These are phyloP conservation scores for Apomyelois bistriatella DNA, from an alignment of 2,888 invertebrate species.

Conservation along the genomic window DNA sequence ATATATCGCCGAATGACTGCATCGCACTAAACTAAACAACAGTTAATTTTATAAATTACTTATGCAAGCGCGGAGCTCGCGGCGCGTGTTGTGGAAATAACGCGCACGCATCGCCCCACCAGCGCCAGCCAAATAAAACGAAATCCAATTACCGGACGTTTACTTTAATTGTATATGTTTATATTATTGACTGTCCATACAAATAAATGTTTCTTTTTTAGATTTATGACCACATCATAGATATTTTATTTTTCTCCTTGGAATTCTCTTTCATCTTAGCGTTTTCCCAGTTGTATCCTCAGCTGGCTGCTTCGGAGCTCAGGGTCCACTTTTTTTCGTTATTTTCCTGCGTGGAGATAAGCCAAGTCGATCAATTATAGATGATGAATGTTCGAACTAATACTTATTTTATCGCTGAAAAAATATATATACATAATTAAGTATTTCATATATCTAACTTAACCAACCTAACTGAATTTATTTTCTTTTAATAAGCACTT, in stretches of 20 bases:
- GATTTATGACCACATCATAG: not conserved
- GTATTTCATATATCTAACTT: no score
- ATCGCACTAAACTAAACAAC: conserved; percentile 13
- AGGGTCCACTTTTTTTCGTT: no score
- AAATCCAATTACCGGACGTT: conserved; percentile 39
- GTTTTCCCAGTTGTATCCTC: no score
- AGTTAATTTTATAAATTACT: conserved; percentile 35
- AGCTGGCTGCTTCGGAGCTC: no score
- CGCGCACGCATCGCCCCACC: conserved; percentile 20
- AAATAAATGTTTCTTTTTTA: conserved; percentile 10
- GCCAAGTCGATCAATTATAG: no score
- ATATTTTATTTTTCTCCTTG: not conserved
- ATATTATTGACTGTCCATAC: conserved; percentile 18
- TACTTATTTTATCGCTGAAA: no score
- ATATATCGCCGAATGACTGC: conserved; percentile 30
- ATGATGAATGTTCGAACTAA: no score
- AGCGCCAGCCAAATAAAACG: conserved; percentile 33
- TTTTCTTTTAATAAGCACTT: no score
- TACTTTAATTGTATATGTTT: conserved; percentile 18
- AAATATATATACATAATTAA: no score
- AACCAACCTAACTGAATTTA: no score
- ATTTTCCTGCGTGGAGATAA: no score
- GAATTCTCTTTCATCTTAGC: no score
- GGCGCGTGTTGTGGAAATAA: conserved; percentile 4
- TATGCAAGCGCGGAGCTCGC: conserved; percentile 21